Base-by-base conservation (phyloP, 1,140 invertebrate species). In the Globodera ellingtonae region DNA sequence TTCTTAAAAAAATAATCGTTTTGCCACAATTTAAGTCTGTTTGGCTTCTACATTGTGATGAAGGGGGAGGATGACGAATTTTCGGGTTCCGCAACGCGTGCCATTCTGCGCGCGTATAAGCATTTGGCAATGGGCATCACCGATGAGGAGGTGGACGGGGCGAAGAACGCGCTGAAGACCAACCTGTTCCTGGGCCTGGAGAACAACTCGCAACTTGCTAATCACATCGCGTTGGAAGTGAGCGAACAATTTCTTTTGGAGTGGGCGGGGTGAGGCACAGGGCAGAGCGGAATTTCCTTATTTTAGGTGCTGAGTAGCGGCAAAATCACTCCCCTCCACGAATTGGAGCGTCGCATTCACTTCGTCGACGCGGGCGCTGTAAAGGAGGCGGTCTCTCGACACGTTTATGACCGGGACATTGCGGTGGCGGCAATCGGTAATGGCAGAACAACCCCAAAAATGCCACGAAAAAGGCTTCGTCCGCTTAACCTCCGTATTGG, bases 361-460 rank as follows among this genome's bases (percentile, higher is more conserved):
- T 67, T 69, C 52, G 59, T 84, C 59, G 66, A 78, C 75, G 85
- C 85, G 10, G 48, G 56, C 15, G 62, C 78, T 6, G 67, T 85
- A 4, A 85, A 78, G 21, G 75, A 82, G 47, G 84, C 83, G 9
- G 70, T 86, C 9, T 78, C 78, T 46, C 83, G 78, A n/a, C 78
- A 85, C 71, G 77, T 85, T n/a, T 85, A 85, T 72, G 84, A 85
- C 59, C 83, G 84, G 13, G 84, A 85, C n/a, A 47, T 81, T 65
- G 85, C 84, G 18, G 67, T 69, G 48, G 81, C 85, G 6, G 85
- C 73, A 72, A 62, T 83, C 50, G 84, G 84, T 83, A 65, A 21
- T 13, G n/a, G 8, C 8, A 18, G 35, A 9, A 9, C 18, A 15
- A 9, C 9, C 6, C 1, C 24, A 70, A 6, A 10, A 21, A 18